These are phyloP conservation scores for Lepus timidus DNA, from an alignment of 2,113 vertebrate genomes.

Conservation along the genomic window DNA sequence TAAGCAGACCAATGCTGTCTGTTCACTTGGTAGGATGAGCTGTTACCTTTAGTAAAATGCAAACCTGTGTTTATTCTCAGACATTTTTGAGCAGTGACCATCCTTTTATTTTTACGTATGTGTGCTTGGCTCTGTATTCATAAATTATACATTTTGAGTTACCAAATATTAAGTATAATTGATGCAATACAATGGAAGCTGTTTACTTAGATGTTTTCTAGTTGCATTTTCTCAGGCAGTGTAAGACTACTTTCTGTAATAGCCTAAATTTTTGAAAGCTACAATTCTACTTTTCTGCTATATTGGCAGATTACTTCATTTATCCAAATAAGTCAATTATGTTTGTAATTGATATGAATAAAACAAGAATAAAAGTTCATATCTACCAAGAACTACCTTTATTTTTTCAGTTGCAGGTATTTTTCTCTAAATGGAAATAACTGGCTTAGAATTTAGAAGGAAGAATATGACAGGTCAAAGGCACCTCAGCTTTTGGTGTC, in stretches of 20 bases:
- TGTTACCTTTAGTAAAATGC: conserved; percentile 39
- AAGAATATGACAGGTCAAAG: conserved; percentile 29
- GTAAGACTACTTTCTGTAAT: conserved; percentile 59
- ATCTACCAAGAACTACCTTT: conserved; percentile 63
- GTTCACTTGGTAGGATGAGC: conserved; percentile 23
- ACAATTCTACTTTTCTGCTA: conserved; percentile 23
- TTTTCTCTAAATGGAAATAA: conserved; percentile 66
- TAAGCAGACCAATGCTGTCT: conserved; percentile 25
- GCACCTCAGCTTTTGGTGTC: neutral
- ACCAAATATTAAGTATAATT: conserved; percentile 43
- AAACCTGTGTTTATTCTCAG: conserved; percentile 46
- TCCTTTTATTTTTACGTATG: conserved; percentile 42
- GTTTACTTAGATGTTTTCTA: conserved; percentile 63
- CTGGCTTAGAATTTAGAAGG: conserved; percentile 35
- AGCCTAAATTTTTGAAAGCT: conserved; percentile 60
- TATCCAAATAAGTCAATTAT: conserved; percentile 69
- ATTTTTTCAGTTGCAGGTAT: conserved; percentile 66
- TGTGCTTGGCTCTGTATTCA: conserved; percentile 53
- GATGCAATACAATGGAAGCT: conserved; percentile 30
- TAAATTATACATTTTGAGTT: conserved; percentile 56
- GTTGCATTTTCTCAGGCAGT: conserved; percentile 48
- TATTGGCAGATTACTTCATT: conserved; percentile 68
- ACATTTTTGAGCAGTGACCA: conserved; percentile 53
- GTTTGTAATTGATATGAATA: conserved; percentile 74
- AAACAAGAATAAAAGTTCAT: conserved; percentile 75